Evolutionary conservation across 2,113 vertebrate genomes (phyloP).

Genomic region (Ptychochromis oligacanthus): DNA sequence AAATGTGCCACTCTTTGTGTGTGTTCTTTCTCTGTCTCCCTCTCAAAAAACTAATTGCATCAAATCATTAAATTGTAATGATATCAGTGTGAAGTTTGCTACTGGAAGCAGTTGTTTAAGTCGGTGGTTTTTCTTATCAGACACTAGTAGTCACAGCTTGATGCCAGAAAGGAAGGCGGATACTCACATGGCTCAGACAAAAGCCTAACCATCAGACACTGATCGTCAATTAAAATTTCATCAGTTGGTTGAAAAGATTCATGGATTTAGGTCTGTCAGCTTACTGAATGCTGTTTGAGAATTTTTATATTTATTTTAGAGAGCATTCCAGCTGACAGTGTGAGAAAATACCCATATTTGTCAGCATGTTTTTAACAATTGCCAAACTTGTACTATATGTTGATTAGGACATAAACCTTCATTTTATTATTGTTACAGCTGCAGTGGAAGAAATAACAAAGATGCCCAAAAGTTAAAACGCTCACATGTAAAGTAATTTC

Average conservation of each 20-base stretch:
- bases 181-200: conserved; percentile 44
- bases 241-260: conserved; percentile 44
- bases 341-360: conserved; percentile 28
- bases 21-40: neutral
- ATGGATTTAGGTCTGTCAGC: conserved; percentile 58
- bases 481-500: neutral
- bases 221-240: conserved; percentile 68
- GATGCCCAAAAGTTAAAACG: neutral
- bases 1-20: neutral
- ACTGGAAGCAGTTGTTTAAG: conserved; percentile 57
- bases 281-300: conserved; percentile 36
- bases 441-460: neutral
- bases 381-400: neutral
- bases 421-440: neutral
- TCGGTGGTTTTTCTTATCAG: conserved; percentile 55
- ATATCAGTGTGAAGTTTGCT: conserved; percentile 35
- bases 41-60: conserved; percentile 24
- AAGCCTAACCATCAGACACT: conserved; percentile 49
- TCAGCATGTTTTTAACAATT: conserved; percentile 41
- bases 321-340: conserved; percentile 30
- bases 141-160: conserved; percentile 51
- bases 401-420: neutral
- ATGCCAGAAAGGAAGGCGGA: conserved; percentile 45
- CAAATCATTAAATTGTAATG: conserved; percentile 38
- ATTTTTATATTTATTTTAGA: conserved; percentile 32